Conservation (phyloP, 2,797 vertebrate genomes). For the Protonibea diacanthus region DNA sequence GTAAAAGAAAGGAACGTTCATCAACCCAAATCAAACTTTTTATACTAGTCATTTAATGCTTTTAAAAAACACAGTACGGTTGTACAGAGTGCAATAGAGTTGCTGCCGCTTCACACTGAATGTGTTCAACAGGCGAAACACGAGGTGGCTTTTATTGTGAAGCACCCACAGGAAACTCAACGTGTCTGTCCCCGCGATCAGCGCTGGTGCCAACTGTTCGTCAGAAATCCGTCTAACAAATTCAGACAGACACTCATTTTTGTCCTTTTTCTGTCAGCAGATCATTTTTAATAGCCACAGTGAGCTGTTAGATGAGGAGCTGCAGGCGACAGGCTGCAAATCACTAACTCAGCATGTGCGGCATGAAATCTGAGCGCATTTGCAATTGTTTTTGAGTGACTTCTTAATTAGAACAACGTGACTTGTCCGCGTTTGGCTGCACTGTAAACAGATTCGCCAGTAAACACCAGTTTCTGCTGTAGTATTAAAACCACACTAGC, state of each 20-base stretch:
- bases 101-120: background rate
- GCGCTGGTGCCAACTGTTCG: background rate
- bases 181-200: background rate
- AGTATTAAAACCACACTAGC: conserved; percentile 3
- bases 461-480: background rate
- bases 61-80: too few relatives aligned
- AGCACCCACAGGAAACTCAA: background rate
- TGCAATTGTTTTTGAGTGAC: background rate
- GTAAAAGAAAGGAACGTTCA: background rate
- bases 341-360: background rate
- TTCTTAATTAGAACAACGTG: conserved; percentile 1
- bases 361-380: conserved; percentile 8
- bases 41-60: background rate
- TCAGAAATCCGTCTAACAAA: background rate
- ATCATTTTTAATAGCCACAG: conserved; percentile 16
- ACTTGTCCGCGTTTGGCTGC: background rate
- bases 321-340: background rate
- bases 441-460: conserved; percentile 1
- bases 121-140: background rate
- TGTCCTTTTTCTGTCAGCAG: background rate
- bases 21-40: background rate
- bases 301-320: background rate
- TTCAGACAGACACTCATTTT: background rate
- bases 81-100: too few relatives aligned
- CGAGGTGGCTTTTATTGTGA: background rate